Conservation (phyloP, 1,140 invertebrate genomes). For the Heliconius melpomene region DNA sequence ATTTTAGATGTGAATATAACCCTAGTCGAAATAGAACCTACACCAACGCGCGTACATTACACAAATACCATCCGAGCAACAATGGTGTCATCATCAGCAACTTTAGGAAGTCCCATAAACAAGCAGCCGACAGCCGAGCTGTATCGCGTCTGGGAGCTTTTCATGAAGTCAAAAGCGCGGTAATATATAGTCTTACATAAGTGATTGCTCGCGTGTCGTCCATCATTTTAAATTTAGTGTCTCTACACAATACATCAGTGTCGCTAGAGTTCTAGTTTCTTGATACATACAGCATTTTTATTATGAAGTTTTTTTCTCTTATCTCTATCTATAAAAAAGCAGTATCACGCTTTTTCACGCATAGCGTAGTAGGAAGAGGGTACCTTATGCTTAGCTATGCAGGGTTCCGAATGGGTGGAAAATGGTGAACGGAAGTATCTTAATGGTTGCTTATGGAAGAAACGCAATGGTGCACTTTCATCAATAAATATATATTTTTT, state of each 20-base stretch:
- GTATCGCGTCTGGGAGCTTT: constrained; percentile 4
- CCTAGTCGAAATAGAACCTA: not conserved
- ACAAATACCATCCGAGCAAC: not conserved
- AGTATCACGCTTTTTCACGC: no score
- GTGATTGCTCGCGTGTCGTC: not conserved
- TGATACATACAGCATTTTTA: no score
- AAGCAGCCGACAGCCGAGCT: not conserved
- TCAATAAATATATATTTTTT: no score
- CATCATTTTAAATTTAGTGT: not conserved
- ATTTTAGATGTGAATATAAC: not conserved
- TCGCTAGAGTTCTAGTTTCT: no score
- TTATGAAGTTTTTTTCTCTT: no score
- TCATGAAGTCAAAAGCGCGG: constrained; percentile 1
- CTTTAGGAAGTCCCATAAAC: not conserved
- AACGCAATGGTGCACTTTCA: no score
- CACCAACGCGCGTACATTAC: not conserved
- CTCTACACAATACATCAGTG: not conserved
- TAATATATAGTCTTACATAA: constrained; percentile 10
- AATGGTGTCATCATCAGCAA: not conserved
- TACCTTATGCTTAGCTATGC: no score
- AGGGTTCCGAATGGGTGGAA: no score
- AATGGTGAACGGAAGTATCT: no score
- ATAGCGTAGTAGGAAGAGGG: no score
- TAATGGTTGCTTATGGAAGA: no score
- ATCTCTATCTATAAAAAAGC: no score